A percentile compares a stretch with the other conserved stretches of the same genome.
phyloP scores from a whole-genome alignment of 1,140 invertebrate species.

The Lethocerus indicus region DNA sequence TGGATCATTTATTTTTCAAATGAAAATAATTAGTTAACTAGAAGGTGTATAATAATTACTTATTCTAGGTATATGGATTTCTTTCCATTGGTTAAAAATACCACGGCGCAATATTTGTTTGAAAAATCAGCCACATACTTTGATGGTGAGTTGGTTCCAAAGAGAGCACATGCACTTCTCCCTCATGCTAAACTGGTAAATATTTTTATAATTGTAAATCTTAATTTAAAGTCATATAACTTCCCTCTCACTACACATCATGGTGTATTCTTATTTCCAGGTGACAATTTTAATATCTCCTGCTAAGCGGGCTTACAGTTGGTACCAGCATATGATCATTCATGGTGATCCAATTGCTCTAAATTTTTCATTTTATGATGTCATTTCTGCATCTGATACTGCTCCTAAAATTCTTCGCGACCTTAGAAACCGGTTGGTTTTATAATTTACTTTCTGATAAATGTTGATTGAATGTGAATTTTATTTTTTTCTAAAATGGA shows the following conservation, averaged over 20 bases:
- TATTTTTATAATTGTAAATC: too few species aligned
- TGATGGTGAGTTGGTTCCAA: constrained; percentile 85
- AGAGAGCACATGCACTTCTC: constrained; percentile 72
- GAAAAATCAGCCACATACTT: constrained; percentile 99
- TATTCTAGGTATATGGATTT: constrained; percentile 79
- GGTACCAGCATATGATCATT: constrained; percentile 93
- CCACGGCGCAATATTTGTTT: constrained; percentile 62
- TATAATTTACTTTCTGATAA: neutral
- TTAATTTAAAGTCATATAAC: too few species aligned
- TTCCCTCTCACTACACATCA: too few species aligned
- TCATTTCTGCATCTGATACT: constrained; percentile 78
- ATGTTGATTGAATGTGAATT: neutral
- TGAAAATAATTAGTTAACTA: too few species aligned
- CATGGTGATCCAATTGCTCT: constrained; percentile 81
- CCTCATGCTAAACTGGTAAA: constrained; percentile 71
- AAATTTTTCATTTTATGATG: constrained; percentile 85
- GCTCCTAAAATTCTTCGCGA: constrained; percentile 70
- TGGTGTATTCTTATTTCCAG: constrained; percentile 20
- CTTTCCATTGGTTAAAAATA: constrained; percentile 65
- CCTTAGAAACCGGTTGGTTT: constrained; percentile 45
- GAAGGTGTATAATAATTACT: neutral
- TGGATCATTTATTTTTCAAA: too few species aligned
- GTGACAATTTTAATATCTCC: constrained; percentile 92
- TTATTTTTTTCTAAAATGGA: neutral
- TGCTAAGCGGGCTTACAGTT: constrained; percentile 90